A percentile compares a stretch with the other conserved stretches of the same genome.
phyloP scores from a whole-genome alignment of 2,113 vertebrate species.

The Sturnira hondurensis region DNA sequence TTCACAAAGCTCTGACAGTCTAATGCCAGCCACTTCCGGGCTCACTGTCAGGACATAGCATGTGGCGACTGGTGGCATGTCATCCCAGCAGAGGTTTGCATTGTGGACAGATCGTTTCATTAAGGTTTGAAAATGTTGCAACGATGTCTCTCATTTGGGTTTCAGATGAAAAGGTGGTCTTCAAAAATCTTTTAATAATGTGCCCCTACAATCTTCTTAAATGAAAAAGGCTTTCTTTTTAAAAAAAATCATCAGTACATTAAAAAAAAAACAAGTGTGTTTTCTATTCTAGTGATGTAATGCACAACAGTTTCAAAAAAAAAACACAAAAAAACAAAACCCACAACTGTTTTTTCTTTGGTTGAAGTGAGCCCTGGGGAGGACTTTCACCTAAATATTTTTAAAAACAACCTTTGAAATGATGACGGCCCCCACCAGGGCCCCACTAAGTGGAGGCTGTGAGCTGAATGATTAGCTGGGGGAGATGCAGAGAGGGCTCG shows the following conservation, averaged over 20 bases:
- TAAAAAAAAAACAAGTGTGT: neutral
- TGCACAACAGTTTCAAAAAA: neutral
- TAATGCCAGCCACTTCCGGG: neutral
- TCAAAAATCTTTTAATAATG: neutral
- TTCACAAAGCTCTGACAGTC: neutral
- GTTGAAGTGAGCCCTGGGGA: neutral
- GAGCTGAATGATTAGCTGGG: neutral
- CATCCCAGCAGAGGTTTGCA: neutral
- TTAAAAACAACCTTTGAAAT: neutral
- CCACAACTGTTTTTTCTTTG: neutral
- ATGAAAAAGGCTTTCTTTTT: neutral
- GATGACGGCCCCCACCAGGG: neutral
- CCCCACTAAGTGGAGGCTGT: neutral
- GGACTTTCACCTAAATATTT: neutral
- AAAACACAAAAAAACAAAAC: neutral
- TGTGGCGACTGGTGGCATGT: neutral
- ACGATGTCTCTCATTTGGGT: neutral
- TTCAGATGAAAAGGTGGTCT: neutral
- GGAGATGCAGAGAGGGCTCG: neutral
- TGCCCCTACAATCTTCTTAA: neutral
- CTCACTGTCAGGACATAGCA: neutral
- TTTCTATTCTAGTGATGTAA: neutral
- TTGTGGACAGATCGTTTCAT: neutral
- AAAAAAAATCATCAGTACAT: neutral
- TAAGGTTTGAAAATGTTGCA: neutral